These are phyloP conservation scores for Platycercus adscitus DNA, from an alignment of 2,113 vertebrate species.

Conservation along the genomic window DNA sequence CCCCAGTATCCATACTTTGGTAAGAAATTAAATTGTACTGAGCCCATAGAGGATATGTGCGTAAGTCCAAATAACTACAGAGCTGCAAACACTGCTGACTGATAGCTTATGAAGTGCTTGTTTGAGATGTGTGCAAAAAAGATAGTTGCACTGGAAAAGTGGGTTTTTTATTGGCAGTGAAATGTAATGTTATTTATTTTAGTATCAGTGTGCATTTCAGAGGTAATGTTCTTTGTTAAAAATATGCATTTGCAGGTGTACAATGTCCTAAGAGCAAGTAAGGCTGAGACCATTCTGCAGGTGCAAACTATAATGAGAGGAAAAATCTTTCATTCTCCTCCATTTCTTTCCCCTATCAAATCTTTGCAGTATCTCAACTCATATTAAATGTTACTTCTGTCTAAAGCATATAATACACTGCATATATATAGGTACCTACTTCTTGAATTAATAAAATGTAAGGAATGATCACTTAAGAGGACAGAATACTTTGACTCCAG, in stretches of 20 bases:
- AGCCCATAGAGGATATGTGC: not conserved
- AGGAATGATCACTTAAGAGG: slow-evolving; percentile 53
- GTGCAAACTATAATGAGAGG: slow-evolving; percentile 53
- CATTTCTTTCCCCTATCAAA: slow-evolving; percentile 57
- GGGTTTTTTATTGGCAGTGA: not conserved
- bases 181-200: slow-evolving; percentile 26
- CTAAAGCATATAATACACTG: slow-evolving; percentile 45
- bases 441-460: slow-evolving; percentile 57
- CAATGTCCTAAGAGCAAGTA: slow-evolving; percentile 40
- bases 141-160: not conserved
- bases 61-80: not conserved
- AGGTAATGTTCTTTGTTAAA: slow-evolving; percentile 54
- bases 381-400: slow-evolving; percentile 50
- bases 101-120: not conserved
- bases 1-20: not conserved
- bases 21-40: not conserved
- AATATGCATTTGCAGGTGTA: slow-evolving; percentile 62
- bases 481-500: slow-evolving; percentile 64
- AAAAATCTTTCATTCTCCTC: slow-evolving; percentile 60
- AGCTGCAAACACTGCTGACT: not conserved
- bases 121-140: not conserved
- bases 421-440: slow-evolving; percentile 11
- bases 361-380: slow-evolving; percentile 50
- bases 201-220: slow-evolving; percentile 28
- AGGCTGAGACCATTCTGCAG: slow-evolving; percentile 46